Conservation (phyloP, 2,113 vertebrate species). For the human (Homo sapiens) region GRCh38 chr14:78197001-78197500, state of each 20-base stretch:
- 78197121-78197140: conserved; percentile 82
- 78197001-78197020: not conserved
- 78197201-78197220: conserved; percentile 72
- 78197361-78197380: not conserved
- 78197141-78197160: conserved; percentile 79
- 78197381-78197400: not conserved
- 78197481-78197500: not conserved
- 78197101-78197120: conserved; percentile 73
- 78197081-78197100: conserved; percentile 58
- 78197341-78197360: not conserved
- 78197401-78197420: not conserved
- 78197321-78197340: not conserved
- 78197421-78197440: not conserved
- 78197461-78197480: not conserved
- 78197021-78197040: not conserved
- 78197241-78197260: conserved; percentile 78
- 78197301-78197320: conserved; percentile 41
- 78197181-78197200: conserved; percentile 75
- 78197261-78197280: conserved; percentile 77
- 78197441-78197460: not conserved
- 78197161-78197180: conserved; percentile 83
- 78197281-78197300: conserved; percentile 74
- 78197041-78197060: not conserved
- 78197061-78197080: not conserved
- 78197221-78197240: conserved; percentile 80